Evolutionary conservation across 1,140 invertebrate genomes (phyloP), one percentile per base, ranked within the genome.

Genomic region (Anagrus nilaparvatae): DNA sequence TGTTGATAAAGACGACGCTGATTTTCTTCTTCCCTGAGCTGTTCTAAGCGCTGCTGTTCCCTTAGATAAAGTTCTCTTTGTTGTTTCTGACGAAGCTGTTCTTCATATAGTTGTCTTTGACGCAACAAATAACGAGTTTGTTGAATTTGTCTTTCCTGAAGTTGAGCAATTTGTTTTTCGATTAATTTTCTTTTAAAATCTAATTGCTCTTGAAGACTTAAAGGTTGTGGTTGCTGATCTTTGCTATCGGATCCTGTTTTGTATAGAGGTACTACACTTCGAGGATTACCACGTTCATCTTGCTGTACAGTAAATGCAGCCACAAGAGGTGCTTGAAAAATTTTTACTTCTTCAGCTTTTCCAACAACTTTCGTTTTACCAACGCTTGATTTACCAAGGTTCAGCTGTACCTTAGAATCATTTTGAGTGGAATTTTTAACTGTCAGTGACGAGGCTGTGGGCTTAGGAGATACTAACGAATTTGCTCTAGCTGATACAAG

Each of bases 221-320:
- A 28, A 2, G 63, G 60, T 27, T 66, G 55, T 0, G 23, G 12
- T 4, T 30, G 5, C 10, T 8, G 5, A 12, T 39, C 27, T 6
- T 8, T 3, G 3, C 5, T 10, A 1, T 10, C 8, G 1, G 13
- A 16, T 0, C 53, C 58, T 0, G 59, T 61, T 42, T 66, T 63
- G 46, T 67, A 71, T 38, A 83, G 73, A 3, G 84, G 83, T 39
- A 84, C 78, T 3, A 87, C 80, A 55, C 77, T 83, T 45, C 81
- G 79, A 0, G 84, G 81, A 13, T 79, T 53, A 1, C 84, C 84
- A 20, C 71, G 69, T 35, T 79, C 80, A 52, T 88, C 84, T 58
- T 87, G 79, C 49, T 87, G 81, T 3, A 88, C 81, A 0, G 84
- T 87, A 51, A 88, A 88, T 1, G 84, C 84, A 2, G 82, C 82